Conservation (phyloP, 1,140 invertebrate species). For the Drosophila tropicalis region DNA sequence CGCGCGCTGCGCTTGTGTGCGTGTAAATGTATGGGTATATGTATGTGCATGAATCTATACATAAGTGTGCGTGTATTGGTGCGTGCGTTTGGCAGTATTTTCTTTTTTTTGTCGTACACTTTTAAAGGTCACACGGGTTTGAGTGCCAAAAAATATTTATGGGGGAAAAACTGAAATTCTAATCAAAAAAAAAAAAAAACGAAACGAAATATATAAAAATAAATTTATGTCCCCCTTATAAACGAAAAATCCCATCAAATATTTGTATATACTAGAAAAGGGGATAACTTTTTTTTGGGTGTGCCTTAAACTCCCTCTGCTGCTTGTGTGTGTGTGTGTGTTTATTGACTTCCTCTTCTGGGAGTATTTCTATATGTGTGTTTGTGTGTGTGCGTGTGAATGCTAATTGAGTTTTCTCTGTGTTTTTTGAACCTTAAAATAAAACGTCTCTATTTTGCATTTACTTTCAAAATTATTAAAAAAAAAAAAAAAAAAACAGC, state of each 20-base stretch:
- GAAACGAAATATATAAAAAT: conserved; percentile 35
- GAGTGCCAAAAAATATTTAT: conserved; percentile 5
- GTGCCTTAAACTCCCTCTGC: conserved; percentile 39
- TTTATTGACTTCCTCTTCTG: conserved; percentile 15
- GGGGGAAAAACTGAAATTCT: conserved; percentile 7
- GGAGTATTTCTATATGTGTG: neutral
- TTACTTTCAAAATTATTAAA: conserved; percentile 46
- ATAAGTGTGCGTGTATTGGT: conserved; percentile 20
- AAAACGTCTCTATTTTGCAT: conserved; percentile 18
- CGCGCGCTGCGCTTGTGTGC: conserved; percentile 44
- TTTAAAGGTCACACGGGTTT: conserved; percentile 51
- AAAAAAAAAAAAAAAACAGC: conserved; percentile 16
- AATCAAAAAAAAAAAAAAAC: conserved; percentile 33
- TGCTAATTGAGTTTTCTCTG: conserved; percentile 29
- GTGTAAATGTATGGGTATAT: conserved; percentile 24
- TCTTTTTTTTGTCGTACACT: conserved; percentile 10
- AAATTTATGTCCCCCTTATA: conserved; percentile 11
- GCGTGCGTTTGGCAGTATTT: conserved; percentile 42
- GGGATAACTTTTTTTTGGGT: conserved; percentile 20
- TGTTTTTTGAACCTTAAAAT: neutral
- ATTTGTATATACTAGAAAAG: conserved; percentile 4
- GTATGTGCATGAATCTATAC: neutral
- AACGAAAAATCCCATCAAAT: neutral
- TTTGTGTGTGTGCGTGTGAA: conserved; percentile 25
- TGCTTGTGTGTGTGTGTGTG: conserved; percentile 21